Conservation (phyloP, 2,113 vertebrate genomes). For the Antechinus stuartii region DNA sequence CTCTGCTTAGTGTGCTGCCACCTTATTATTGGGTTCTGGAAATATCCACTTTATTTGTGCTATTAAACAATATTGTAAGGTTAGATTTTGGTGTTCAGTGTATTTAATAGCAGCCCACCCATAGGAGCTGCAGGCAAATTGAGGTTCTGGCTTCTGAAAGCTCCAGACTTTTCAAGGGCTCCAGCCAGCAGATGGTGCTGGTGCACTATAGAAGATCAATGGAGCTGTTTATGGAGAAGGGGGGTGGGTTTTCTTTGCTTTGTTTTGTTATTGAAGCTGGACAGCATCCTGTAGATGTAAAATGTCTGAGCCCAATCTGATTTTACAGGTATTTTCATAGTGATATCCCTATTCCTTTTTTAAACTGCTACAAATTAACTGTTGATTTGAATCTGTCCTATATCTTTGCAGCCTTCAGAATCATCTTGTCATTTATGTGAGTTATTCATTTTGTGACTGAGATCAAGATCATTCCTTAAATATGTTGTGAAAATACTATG, state of each 20-base stretch:
- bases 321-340: constrained; percentile 82
- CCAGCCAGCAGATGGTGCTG: constrained; percentile 79
- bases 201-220: constrained; percentile 42
- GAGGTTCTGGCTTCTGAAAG: constrained; percentile 41
- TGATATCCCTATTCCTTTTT: constrained; percentile 81
- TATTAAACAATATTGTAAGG: constrained; percentile 40
- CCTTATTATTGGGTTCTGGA: constrained; percentile 29
- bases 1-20: not conserved
- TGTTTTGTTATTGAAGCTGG: constrained; percentile 78
- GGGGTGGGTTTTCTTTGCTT: constrained; percentile 62
- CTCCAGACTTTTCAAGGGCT: not conserved
- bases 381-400: constrained; percentile 79
- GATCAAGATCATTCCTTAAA: constrained; percentile 74
- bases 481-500: constrained; percentile 53
- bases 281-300: constrained; percentile 70
- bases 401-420: constrained; percentile 78
- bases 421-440: constrained; percentile 78
- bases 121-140: not conserved
- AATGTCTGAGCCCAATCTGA: constrained; percentile 73
- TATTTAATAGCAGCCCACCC: constrained; percentile 66
- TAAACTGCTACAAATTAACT: constrained; percentile 82
- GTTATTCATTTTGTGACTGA: constrained; percentile 78
- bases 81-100: constrained; percentile 57
- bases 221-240: not conserved
- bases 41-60: constrained; percentile 55